These are phyloP conservation scores for Dinothrombium tinctorium DNA, from an alignment of 1,140 invertebrate species.

Conservation along the genomic window DNA sequence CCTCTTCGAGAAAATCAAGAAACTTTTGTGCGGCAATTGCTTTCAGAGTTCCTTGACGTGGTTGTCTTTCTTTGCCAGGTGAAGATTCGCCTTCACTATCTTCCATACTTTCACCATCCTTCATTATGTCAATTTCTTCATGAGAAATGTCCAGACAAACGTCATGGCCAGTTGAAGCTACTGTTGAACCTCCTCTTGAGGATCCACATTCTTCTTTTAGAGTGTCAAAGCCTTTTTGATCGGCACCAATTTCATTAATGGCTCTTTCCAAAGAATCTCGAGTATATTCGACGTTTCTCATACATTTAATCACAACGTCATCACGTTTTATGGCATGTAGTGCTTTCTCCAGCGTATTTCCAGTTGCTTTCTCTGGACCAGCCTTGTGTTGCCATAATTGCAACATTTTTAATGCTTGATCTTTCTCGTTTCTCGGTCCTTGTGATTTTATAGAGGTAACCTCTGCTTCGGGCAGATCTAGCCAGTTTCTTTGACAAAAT, in stretches of 20 bases:
- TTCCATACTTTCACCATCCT: slow-evolving; percentile 39
- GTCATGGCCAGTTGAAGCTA: too few relatives aligned
- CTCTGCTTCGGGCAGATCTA: too few relatives aligned
- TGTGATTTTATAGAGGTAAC: too few relatives aligned
- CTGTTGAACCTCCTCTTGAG: too few relatives aligned
- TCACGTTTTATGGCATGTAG: too few relatives aligned
- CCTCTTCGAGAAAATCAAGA: slow-evolving; percentile 10
- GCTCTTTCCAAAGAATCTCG: slow-evolving; percentile 55
- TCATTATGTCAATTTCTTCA: slow-evolving; percentile 43
- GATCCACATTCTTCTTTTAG: slow-evolving; percentile 43
- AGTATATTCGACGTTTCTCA: slow-evolving; percentile 50
- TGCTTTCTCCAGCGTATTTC: too few relatives aligned
- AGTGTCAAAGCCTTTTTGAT: slow-evolving; percentile 48
- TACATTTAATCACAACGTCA: too few relatives aligned
- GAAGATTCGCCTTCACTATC: slow-evolving; percentile 22
- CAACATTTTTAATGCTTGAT: too few relatives aligned
- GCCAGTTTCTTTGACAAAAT: too few relatives aligned
- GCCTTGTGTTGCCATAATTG: too few relatives aligned
- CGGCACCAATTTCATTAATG: slow-evolving; percentile 43
- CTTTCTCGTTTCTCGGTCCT: too few relatives aligned
- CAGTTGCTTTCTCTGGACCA: too few relatives aligned
- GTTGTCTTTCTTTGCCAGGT: slow-evolving; percentile 6
- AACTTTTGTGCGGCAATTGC: slow-evolving; percentile 4
- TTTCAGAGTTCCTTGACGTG: not conserved
- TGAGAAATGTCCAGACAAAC: slow-evolving; percentile 35